Percentiles rank a stretch among this genome's conserved stretches.
phyloP scores from a whole-genome alignment of 1,140 invertebrate species.

The Subanguina moxae region DNA sequence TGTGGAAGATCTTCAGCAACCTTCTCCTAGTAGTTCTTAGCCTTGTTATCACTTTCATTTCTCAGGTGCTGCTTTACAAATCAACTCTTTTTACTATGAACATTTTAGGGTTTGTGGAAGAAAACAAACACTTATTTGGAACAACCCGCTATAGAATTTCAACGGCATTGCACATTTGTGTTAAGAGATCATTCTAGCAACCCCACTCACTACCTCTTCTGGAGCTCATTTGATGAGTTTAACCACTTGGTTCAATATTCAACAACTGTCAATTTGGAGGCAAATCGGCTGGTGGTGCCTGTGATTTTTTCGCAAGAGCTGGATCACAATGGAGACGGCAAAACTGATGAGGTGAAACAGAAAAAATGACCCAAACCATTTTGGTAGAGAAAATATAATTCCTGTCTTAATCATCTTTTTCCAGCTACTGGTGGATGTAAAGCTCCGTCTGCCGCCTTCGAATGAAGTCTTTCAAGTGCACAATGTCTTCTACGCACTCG shows the following conservation, averaged over 20 bases:
- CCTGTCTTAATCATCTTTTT: not conserved
- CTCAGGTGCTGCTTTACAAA: constrained; percentile 7
- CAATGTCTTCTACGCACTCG: not conserved
- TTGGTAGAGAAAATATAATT: not conserved
- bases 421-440: not conserved
- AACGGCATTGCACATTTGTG: not conserved
- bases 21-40: not conserved
- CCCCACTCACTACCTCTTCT: constrained; percentile 15
- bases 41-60: constrained; percentile 2
- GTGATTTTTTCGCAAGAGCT: constrained; percentile 14
- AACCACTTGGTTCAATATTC: constrained; percentile 11
- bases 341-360: constrained; percentile 27
- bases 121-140: constrained; percentile 34
- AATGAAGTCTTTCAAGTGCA: not conserved
- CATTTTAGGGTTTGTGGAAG: constrained; percentile 25
- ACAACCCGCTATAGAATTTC: constrained; percentile 19
- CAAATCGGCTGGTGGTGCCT: constrained; percentile 15
- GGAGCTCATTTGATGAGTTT: constrained; percentile 10
- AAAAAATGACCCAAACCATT: not conserved
- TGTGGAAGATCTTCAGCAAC: constrained; percentile 10
- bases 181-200: not conserved
- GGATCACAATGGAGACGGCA: constrained; percentile 23
- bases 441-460: not conserved
- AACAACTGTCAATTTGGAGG: not conserved
- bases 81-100: not conserved